Conservation (phyloP, 1,140 invertebrate genomes). For the Drosophila novamexicana region DNA sequence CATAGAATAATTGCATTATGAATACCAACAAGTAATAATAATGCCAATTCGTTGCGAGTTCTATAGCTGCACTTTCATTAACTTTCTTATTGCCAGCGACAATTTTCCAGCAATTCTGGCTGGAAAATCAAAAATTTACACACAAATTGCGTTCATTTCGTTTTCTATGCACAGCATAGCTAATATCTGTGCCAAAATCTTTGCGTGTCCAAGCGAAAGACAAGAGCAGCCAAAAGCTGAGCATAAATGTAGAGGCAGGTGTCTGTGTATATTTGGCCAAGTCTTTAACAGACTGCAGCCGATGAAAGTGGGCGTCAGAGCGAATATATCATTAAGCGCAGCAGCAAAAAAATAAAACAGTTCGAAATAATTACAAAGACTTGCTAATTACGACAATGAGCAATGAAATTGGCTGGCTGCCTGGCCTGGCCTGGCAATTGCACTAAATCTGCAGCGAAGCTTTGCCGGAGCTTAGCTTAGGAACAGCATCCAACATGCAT, state of each 20-base stretch:
- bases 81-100: conserved; percentile 52
- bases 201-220: conserved; percentile 62
- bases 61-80: conserved; percentile 56
- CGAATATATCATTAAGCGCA: conserved; percentile 53
- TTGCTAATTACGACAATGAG: conserved; percentile 78
- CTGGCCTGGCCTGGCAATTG: conserved; percentile 44
- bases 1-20: conserved; percentile 5
- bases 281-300: conserved; percentile 33
- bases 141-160: conserved; percentile 62
- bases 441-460: conserved; percentile 83
- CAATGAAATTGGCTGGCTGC: conserved; percentile 56
- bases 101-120: conserved; percentile 32
- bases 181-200: conserved; percentile 55
- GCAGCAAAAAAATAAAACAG: conserved; percentile 27
- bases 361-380: conserved; percentile 72
- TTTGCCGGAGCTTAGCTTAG: conserved; percentile 52
- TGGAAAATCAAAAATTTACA: conserved; percentile 48
- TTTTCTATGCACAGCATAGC: conserved; percentile 57
- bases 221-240: conserved; percentile 37
- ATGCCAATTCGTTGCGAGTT: conserved; percentile 10
- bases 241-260: conserved; percentile 1
- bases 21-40: not conserved
- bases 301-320: conserved; percentile 77
- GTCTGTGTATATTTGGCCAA: conserved; percentile 14
- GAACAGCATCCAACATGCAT: conserved; percentile 72